Conservation (phyloP, 2,888 invertebrate genomes). For the Allacma fusca region DNA sequence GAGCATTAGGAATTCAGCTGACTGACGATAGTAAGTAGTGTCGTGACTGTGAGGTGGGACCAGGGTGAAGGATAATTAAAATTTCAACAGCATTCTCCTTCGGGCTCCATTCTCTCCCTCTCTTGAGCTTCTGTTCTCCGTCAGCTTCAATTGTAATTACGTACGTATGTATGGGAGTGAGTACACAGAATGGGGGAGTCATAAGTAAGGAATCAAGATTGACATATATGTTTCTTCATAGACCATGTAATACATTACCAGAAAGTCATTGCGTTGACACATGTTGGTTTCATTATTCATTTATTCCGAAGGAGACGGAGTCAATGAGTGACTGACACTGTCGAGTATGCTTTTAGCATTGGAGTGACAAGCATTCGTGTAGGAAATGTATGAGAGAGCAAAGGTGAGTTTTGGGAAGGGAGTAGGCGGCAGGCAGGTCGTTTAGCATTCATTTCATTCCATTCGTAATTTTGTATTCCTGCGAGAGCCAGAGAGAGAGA, state of each 20-base stretch:
- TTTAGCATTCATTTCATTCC: conserved; percentile 31
- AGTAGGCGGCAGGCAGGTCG: conserved; percentile 17
- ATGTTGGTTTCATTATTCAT: conserved; percentile 38
- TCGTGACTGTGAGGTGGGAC: no score
- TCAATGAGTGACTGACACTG: conserved; percentile 3
- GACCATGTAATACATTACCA: no score
- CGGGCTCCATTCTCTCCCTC: conserved; percentile 17
- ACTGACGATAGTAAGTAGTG: no score
- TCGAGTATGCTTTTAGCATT: background rate
- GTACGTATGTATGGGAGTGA: no score
- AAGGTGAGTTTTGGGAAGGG: conserved; percentile 28
- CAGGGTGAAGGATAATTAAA: conserved; percentile 4
- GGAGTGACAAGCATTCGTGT: background rate
- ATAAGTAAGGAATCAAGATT: no score
- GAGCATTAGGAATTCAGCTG: no score
- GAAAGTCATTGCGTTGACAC: conserved; percentile 18
- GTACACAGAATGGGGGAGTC: no score
- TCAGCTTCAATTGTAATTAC: background rate
- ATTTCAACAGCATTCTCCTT: conserved; percentile 19
- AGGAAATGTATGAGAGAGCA: background rate
- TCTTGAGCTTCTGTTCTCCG: background rate
- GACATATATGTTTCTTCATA: no score
- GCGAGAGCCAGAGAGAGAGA: conserved; percentile 2
- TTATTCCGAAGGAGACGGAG: conserved; percentile 22
- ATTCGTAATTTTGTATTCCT: conserved; percentile 23